A percentile compares a stretch with the other conserved stretches of the same genome.
Conservation (phyloP, 2,888 invertebrate species). For the Sussaba pulchella region DNA sequence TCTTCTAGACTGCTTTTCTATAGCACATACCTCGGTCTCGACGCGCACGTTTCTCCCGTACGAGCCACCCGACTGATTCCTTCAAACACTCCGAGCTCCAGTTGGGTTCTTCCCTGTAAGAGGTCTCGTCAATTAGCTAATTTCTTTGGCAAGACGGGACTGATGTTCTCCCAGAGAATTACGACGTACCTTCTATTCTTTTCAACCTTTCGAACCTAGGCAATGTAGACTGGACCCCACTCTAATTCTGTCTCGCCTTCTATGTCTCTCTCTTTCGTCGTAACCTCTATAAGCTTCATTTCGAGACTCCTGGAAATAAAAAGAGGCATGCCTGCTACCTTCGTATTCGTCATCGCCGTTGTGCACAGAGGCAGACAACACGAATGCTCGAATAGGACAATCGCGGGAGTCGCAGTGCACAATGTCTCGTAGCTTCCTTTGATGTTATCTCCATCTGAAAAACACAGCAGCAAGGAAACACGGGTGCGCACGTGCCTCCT, state of each 20-base stretch:
- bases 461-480: constrained; percentile 65
- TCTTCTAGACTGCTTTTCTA: constrained; percentile 45
- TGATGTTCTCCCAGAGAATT: constrained; percentile 54
- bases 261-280: constrained; percentile 8
- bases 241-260: constrained; percentile 5
- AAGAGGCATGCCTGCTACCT: constrained; percentile 42
- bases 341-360: constrained; percentile 44
- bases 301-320: constrained; percentile 48
- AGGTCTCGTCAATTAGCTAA: constrained; percentile 80
- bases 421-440: constrained; percentile 70
- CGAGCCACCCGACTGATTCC: constrained; percentile 52
- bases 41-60: constrained; percentile 61
- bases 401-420: constrained; percentile 57
- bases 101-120: constrained; percentile 59
- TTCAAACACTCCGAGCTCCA: constrained; percentile 40
- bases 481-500: constrained; percentile 60
- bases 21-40: constrained; percentile 27
- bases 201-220: constrained; percentile 66
- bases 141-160: constrained; percentile 73
- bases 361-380: constrained; percentile 46
- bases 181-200: constrained; percentile 72
- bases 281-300: constrained; percentile 35
- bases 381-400: constrained; percentile 63
- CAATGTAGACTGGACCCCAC: constrained; percentile 58
- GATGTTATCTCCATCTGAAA: constrained; percentile 71